A percentile compares a stretch with the other conserved stretches of the same genome.
Evolutionary conservation across 2,113 vertebrate genomes (phyloP).

Genomic region (Fulica atra): DNA sequence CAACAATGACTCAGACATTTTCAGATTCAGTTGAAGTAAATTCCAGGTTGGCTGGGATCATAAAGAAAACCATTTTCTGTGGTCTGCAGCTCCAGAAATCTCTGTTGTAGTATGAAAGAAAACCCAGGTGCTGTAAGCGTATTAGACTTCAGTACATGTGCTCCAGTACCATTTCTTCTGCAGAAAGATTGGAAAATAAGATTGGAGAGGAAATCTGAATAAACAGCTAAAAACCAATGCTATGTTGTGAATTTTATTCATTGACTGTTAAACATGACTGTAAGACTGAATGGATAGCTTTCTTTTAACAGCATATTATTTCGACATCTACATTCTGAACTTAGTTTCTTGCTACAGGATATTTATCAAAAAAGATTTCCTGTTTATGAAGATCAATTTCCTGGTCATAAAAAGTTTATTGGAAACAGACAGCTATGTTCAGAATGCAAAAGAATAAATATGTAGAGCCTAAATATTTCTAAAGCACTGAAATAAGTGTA

Average conservation of each 20-base stretch:
- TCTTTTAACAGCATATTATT: background rate
- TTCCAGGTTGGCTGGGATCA: background rate
- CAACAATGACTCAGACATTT: background rate
- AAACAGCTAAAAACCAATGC: background rate
- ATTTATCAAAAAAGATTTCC: background rate
- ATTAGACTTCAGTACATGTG: background rate
- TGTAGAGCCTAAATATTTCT: background rate
- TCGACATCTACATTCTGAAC: background rate
- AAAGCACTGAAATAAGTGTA: background rate
- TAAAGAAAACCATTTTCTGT: background rate
- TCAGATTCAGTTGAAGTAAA: background rate
- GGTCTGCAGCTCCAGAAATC: background rate
- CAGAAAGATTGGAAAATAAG: background rate
- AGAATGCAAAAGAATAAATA: background rate
- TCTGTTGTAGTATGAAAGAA: background rate
- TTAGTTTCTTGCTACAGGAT: background rate
- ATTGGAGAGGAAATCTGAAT: background rate
- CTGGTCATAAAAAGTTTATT: background rate
- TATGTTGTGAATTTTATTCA: background rate
- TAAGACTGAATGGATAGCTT: background rate
- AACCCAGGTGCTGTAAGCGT: rapidly evolving
- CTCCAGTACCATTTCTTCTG: background rate
- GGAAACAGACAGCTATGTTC: background rate
- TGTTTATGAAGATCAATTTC: background rate
- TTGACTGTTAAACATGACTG: background rate